Percentiles rank a stretch among this genome's conserved stretches.
phyloP scores from a whole-genome alignment of 2,113 vertebrate genomes.

The Pampusana beccarii region DNA sequence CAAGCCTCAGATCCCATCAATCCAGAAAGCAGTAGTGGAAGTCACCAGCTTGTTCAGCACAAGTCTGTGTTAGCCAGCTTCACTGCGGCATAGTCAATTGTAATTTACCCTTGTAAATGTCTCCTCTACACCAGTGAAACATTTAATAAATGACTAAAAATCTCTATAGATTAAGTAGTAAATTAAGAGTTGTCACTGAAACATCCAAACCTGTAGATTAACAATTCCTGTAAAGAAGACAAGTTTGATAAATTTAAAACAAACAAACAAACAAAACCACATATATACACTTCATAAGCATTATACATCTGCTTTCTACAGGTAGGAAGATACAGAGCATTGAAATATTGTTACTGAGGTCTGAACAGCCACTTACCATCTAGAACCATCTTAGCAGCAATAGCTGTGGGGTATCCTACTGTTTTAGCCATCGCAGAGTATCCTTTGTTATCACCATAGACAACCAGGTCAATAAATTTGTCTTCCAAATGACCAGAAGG shows the following conservation, averaged over 20 bases:
- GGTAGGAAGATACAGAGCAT: background rate
- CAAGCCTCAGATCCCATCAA: background rate
- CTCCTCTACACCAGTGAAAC: background rate
- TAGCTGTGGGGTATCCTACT: constrained; percentile 91
- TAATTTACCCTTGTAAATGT: background rate
- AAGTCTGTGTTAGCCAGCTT: background rate
- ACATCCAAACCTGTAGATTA: background rate
- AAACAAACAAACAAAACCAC: background rate
- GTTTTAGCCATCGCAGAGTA: constrained; percentile 98
- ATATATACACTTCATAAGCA: background rate
- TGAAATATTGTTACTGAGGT: background rate
- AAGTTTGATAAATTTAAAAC: background rate
- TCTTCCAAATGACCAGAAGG: constrained; percentile 92
- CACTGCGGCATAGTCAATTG: background rate
- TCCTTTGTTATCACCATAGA: constrained; percentile 88
- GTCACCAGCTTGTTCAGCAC: background rate
- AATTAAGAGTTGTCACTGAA: background rate
- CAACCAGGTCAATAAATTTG: constrained; percentile 88
- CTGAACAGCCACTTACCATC: constrained; percentile 82
- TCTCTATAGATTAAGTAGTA: background rate
- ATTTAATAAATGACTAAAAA: background rate
- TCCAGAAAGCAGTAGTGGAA: background rate
- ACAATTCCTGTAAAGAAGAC: background rate
- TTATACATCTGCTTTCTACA: background rate
- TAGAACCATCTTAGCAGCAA: constrained; percentile 92